Conservation (phyloP, 1,140 invertebrate genomes). For the Ceratina japonica region DNA sequence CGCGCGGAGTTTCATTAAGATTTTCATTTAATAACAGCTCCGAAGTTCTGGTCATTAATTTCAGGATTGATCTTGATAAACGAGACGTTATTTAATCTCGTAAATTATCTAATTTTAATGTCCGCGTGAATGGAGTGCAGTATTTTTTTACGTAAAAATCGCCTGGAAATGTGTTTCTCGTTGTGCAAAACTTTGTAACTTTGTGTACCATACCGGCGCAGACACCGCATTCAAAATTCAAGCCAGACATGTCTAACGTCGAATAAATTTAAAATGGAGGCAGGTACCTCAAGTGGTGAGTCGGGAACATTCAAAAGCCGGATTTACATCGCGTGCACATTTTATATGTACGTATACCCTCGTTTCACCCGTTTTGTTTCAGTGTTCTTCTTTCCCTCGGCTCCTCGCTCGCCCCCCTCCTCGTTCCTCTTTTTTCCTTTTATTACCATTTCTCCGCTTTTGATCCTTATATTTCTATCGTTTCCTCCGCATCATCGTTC, state of each 20-base stretch:
- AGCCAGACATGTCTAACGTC: neutral
- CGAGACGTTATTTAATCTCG: too few species aligned
- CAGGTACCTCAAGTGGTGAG: neutral
- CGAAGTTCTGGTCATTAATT: too few species aligned
- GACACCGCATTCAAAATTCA: neutral
- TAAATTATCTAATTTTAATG: too few species aligned
- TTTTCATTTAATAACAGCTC: too few species aligned
- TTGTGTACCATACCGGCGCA: neutral
- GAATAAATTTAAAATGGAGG: slow-evolving; percentile 2
- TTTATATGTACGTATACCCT: too few species aligned
- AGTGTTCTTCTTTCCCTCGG: too few species aligned
- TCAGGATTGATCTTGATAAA: too few species aligned
- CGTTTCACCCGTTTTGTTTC: too few species aligned
- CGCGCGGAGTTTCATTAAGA: too few species aligned
- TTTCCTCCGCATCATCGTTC: slow-evolving; percentile 67
- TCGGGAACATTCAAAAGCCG: neutral
- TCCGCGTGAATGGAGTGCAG: neutral
- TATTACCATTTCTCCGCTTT: slow-evolving; percentile 36
- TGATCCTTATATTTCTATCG: slow-evolving; percentile 72
- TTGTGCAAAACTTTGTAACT: neutral
- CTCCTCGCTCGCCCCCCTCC: neutral
- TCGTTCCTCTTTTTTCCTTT: slow-evolving; percentile 15
- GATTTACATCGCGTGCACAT: too few species aligned
- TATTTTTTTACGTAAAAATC: neutral
- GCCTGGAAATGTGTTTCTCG: neutral